A percentile compares a stretch with the other conserved stretches of the same genome.
Evolutionary conservation across 2,888 invertebrate genomes (phyloP).

Genomic region (Physocephala rufipes): DNA sequence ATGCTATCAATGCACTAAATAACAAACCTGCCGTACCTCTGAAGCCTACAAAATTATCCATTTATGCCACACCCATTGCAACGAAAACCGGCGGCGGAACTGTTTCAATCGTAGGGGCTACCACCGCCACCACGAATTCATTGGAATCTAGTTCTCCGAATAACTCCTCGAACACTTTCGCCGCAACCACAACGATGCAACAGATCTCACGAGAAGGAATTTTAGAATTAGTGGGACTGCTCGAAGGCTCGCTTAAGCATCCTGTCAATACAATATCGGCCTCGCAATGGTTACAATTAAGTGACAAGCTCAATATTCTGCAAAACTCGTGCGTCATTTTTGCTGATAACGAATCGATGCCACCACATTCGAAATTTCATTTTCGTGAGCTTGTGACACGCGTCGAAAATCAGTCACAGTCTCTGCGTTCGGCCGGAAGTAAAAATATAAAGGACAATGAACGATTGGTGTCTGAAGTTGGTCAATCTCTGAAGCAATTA

Average conservation of each 20-base stretch:
- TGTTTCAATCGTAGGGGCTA: slow-evolving; percentile 45
- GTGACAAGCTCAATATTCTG: slow-evolving; percentile 82
- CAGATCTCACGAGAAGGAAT: slow-evolving; percentile 70
- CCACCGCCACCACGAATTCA: slow-evolving; percentile 43
- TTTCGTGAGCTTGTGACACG: slow-evolving; percentile 79
- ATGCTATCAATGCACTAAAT: slow-evolving; percentile 46
- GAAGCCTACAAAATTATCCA: slow-evolving; percentile 73
- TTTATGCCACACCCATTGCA: slow-evolving; percentile 80
- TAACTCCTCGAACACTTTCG: slow-evolving; percentile 60
- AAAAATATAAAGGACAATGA: slow-evolving; percentile 76
- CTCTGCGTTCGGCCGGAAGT: slow-evolving; percentile 75
- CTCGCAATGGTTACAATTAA: slow-evolving; percentile 81
- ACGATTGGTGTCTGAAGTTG: slow-evolving; percentile 75
- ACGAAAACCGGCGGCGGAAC: slow-evolving; percentile 52
- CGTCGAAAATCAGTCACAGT: slow-evolving; percentile 75
- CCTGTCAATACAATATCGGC: slow-evolving; percentile 67
- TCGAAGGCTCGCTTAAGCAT: slow-evolving; percentile 74
- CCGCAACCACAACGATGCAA: slow-evolving; percentile 18
- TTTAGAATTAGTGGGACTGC: slow-evolving; percentile 73
- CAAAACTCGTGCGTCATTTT: slow-evolving; percentile 85
- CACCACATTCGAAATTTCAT: slow-evolving; percentile 88
- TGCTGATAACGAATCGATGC: slow-evolving; percentile 79
- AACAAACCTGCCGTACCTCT: slow-evolving; percentile 78
- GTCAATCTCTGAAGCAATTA: slow-evolving; percentile 66
- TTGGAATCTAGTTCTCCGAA: slow-evolving; percentile 65